Percentiles rank a stretch among this genome's conserved stretches.
Conservation (phyloP, 2,888 invertebrate species). For the Iselma pallidipennis region DNA sequence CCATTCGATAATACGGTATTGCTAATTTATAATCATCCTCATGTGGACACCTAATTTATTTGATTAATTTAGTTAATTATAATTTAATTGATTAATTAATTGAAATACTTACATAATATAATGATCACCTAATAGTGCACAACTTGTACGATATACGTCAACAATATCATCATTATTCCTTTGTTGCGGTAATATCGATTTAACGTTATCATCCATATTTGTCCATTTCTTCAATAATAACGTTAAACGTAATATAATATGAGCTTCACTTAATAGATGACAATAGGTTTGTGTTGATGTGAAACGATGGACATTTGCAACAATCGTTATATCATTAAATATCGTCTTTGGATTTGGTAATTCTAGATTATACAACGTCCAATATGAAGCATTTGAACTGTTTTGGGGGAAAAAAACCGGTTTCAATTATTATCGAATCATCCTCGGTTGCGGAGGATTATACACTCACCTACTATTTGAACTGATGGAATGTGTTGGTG, state of each 20-base stretch:
- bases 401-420: too few species aligned
- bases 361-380: slow-evolving; percentile 76
- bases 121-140: slow-evolving; percentile 62
- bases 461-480: slow-evolving; percentile 49
- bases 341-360: slow-evolving; percentile 67
- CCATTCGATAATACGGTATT: slow-evolving; percentile 62
- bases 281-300: slow-evolving; percentile 70
- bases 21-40: slow-evolving; percentile 52
- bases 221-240: slow-evolving; percentile 52
- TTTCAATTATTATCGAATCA: too few species aligned
- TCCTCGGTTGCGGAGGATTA: too few species aligned
- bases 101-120: slow-evolving; percentile 58
- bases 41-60: slow-evolving; percentile 41
- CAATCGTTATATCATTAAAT: slow-evolving; percentile 71
- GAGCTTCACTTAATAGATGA: slow-evolving; percentile 74
- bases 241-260: slow-evolving; percentile 65
- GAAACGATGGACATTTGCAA: slow-evolving; percentile 66
- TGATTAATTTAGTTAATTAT: neutral
- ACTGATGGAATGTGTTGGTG: slow-evolving; percentile 56
- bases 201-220: slow-evolving; percentile 48
- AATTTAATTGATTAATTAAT: neutral
- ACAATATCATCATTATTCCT: slow-evolving; percentile 53
- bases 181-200: slow-evolving; percentile 39
- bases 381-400: slow-evolving; percentile 56
- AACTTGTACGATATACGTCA: slow-evolving; percentile 59